Conservation (phyloP, 2,888 invertebrate species). For the Camptogramma bilineatum region DNA sequence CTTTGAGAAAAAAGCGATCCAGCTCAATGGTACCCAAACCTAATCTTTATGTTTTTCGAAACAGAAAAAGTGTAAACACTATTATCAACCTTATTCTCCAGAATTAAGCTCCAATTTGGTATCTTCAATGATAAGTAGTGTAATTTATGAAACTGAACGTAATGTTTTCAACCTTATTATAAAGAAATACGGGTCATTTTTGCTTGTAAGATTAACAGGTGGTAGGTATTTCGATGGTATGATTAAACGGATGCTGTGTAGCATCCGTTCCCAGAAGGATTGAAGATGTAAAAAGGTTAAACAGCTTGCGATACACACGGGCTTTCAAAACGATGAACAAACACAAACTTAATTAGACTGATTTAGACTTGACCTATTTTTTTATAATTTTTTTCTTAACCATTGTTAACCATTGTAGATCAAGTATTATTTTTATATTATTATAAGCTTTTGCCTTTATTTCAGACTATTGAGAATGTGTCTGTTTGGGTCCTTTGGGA, state of each 20-base stretch:
- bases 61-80: conserved; percentile 3
- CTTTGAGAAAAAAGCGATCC: conserved; percentile 23
- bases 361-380: too few relatives aligned
- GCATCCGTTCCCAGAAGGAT: conserved; percentile 83
- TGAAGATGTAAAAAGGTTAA: conserved; percentile 59
- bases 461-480: too few relatives aligned
- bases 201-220: conserved; percentile 38
- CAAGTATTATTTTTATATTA: too few relatives aligned
- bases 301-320: conserved; percentile 51
- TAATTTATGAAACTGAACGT: conserved; percentile 7
- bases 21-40: conserved; percentile 14
- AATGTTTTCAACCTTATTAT: conserved; percentile 25
- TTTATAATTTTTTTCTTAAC: too few relatives aligned
- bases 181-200: conserved; percentile 21
- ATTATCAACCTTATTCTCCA: conserved; percentile 24
- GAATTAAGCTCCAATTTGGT: conserved; percentile 19
- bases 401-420: too few relatives aligned
- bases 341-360: background rate
- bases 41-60: conserved; percentile 26
- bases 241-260: conserved; percentile 72
- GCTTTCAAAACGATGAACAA: conserved; percentile 24
- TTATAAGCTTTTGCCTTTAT: too few relatives aligned
- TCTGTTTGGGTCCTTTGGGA: too few relatives aligned
- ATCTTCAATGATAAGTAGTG: conserved; percentile 7
- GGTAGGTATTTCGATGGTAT: conserved; percentile 54